phyloP scores from a whole-genome alignment of 2,888 invertebrate species.

The Melolontha melolontha region DNA sequence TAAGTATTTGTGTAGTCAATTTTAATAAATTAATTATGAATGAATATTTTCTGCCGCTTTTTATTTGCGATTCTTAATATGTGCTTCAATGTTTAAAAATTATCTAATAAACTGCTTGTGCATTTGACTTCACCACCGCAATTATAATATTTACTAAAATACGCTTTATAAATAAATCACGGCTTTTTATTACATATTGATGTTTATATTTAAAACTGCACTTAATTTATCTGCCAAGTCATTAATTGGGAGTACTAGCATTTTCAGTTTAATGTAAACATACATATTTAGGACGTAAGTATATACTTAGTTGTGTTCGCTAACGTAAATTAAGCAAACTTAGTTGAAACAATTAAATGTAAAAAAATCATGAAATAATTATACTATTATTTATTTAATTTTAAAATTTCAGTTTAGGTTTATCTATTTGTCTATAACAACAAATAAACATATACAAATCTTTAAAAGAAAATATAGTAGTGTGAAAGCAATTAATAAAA shows the following conservation, averaged over 20 bases:
- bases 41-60: slow-evolving; percentile 13
- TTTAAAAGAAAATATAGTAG: too few relatives aligned
- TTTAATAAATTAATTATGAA: slow-evolving; percentile 20
- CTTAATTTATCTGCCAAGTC: slow-evolving; percentile 13
- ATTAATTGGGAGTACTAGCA: slow-evolving; percentile 2
- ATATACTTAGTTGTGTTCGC: slow-evolving; percentile 17
- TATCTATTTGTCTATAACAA: too few relatives aligned
- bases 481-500: too few relatives aligned
- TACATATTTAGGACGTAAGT: slow-evolving; percentile 7
- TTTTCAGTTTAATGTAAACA: background rate
- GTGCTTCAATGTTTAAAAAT: background rate
- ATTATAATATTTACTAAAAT: background rate
- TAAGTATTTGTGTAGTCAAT: slow-evolving; percentile 42
- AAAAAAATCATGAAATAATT: too few relatives aligned
- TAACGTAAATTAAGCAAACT: background rate
- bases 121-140: background rate
- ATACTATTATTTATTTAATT: too few relatives aligned
- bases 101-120: background rate
- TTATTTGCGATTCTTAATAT: background rate
- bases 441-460: too few relatives aligned
- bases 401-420: too few relatives aligned
- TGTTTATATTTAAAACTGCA: slow-evolving; percentile 12
- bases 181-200: slow-evolving; percentile 1
- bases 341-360: too few relatives aligned
- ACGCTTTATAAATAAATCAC: background rate